Evolutionary conservation across 1,140 invertebrate genomes (phyloP), one percentile per base, ranked within the genome.

Genomic region (Brachionus manjavacas): DNA sequence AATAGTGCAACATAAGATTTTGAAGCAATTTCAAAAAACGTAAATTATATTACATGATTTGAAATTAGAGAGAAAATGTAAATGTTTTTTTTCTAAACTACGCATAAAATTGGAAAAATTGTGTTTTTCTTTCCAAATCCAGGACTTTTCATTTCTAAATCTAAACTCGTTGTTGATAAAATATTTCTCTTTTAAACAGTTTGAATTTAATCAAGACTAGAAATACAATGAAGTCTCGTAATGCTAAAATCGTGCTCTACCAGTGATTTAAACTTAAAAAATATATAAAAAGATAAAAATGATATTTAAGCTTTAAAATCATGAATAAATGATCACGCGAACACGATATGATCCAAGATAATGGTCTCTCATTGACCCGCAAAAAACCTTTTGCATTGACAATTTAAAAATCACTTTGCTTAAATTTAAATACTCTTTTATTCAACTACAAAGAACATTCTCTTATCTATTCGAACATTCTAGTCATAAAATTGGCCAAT

Each of bases 41-140:
- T 68, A 68, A 68, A 68, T 31, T 31, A 68, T 68, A 28, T 28
- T 68, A 35, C 25, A 68, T 68, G 20, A 68, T 68, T 68, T 68
- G 23, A 68, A 68, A 55, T 55, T 55, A 16, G 52, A 55, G 52
- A 55, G 52, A 55, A 55, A 55, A 55, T 55, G 52, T 55, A 55
- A 55, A 55, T 55, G 52, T 55, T 55, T 55, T 55, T 49, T 49
- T 49, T 35, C 55, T 68, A 68, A 68, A 68, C 31, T 68, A 28
- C 64, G 64, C 64, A 68, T 68, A 68, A 68, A 68, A 68, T 28
- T 68, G 20, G 12, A 72, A 72, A 31, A 72, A 39, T 39, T 55
- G 52, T 55, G 52, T 16, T 55, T 55, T 55, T 55, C 2, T 55
- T 55, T 55, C 23, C 52, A 35, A 72, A 72, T 72, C 68, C 31